phyloP scores from a whole-genome alignment of 2,888 invertebrate species.

The Adelognathus sp. region DNA sequence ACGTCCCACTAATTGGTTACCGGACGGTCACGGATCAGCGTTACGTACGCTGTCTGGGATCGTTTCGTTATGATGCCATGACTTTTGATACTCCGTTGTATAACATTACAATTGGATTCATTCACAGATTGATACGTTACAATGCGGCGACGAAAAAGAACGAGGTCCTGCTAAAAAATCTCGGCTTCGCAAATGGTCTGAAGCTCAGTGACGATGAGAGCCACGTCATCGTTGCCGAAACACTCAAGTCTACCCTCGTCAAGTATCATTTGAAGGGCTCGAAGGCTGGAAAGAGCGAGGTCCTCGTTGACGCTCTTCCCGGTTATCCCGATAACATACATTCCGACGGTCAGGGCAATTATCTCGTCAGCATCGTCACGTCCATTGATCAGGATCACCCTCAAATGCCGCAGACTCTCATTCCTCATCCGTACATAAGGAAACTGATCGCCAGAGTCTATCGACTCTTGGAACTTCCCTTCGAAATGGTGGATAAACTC shows the following conservation, averaged over 20 bases:
- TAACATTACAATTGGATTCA: neutral
- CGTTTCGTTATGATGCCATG: neutral
- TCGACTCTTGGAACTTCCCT: conserved; percentile 84
- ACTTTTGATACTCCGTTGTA: neutral
- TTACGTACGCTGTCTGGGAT: neutral
- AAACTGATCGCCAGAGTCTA: conserved; percentile 86
- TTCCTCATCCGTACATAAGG: conserved; percentile 85
- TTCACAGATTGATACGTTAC: conserved; percentile 89
- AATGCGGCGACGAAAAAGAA: conserved; percentile 90
- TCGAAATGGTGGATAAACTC: conserved; percentile 84
- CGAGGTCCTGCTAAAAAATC: conserved; percentile 87
- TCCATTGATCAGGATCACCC: conserved; percentile 85
- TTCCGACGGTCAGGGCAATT: conserved; percentile 85
- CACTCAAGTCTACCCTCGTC: conserved; percentile 85
- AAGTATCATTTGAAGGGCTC: conserved; percentile 92
- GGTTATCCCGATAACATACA: conserved; percentile 86
- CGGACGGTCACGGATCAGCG: neutral
- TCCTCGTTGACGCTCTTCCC: conserved; percentile 92
- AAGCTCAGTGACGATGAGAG: conserved; percentile 91
- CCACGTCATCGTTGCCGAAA: conserved; percentile 91
- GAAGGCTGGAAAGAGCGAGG: conserved; percentile 89
- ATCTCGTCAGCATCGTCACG: conserved; percentile 85
- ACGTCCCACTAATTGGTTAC: neutral
- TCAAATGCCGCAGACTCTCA: conserved; percentile 82
- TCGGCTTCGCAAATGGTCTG: conserved; percentile 95